Conservation (phyloP, 2,113 vertebrate species). For the Bettongia penicillata region DNA sequence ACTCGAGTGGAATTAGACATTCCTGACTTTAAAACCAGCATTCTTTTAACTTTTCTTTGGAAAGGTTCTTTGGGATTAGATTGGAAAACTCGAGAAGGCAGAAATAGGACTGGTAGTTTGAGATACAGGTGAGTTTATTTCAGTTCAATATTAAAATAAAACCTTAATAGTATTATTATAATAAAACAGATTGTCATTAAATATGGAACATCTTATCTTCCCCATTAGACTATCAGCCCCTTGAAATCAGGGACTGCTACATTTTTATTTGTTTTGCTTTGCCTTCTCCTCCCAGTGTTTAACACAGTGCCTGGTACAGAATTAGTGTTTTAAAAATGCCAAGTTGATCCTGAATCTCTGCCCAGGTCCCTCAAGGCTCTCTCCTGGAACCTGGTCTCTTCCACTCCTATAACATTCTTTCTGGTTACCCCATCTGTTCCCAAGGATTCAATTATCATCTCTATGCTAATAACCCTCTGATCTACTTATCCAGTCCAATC, state of each 20-base stretch:
- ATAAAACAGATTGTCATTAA: background rate
- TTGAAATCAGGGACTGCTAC: background rate
- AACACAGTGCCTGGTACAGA: background rate
- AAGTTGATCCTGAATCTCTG: background rate
- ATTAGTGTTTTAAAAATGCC: background rate
- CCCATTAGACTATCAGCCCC: background rate
- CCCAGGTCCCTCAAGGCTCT: background rate
- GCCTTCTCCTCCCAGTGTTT: background rate
- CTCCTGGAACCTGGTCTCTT: background rate
- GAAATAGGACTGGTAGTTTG: background rate
- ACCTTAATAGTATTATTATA: background rate
- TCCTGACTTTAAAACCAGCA: background rate
- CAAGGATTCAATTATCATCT: background rate
- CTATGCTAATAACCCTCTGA: background rate
- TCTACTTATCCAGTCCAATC: background rate
- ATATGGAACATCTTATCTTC: background rate
- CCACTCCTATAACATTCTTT: background rate
- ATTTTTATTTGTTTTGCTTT: background rate
- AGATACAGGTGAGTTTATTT: background rate
- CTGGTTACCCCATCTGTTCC: background rate
- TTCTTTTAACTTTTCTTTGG: background rate
- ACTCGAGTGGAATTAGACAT: background rate
- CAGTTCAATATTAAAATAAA: constrained; percentile 4
- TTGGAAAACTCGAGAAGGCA: background rate
- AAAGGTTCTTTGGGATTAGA: background rate